phyloP scores from a whole-genome alignment of 2,888 invertebrate species.

The Drosophila differens region DNA sequence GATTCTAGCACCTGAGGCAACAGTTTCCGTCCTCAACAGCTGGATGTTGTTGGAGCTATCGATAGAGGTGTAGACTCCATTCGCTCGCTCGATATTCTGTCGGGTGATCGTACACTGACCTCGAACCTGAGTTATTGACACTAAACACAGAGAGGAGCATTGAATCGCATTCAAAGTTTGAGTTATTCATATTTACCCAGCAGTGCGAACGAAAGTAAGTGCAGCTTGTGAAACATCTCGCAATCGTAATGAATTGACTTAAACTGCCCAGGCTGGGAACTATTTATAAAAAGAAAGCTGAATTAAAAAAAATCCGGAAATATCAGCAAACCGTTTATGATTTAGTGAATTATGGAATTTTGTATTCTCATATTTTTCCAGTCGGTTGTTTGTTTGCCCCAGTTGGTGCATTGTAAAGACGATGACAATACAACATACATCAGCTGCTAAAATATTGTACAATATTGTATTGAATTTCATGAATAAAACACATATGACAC shows the following conservation, averaged over 20 bases:
- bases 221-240: constrained; percentile 2
- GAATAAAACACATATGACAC: too few relatives aligned
- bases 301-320: not conserved
- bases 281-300: constrained; percentile 6
- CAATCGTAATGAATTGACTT: not conserved
- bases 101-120: constrained; percentile 1
- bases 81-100: constrained; percentile 32
- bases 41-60: constrained; percentile 7
- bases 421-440: not conserved
- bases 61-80: constrained; percentile 40
- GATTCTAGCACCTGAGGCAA: constrained; percentile 6
- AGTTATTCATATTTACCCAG: constrained; percentile 10
- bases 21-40: constrained; percentile 17
- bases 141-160: not conserved
- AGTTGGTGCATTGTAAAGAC: not conserved
- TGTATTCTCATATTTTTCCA: not conserved
- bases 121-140: not conserved
- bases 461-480: not conserved
- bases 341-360: not conserved
- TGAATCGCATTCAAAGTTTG: not conserved
- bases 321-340: not conserved
- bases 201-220: constrained; percentile 4
- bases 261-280: not conserved
- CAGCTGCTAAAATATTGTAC: not conserved
- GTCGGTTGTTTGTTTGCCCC: not conserved